phyloP scores from a whole-genome alignment of 2,113 vertebrate genomes.

The Apeltes quadracus region DNA sequence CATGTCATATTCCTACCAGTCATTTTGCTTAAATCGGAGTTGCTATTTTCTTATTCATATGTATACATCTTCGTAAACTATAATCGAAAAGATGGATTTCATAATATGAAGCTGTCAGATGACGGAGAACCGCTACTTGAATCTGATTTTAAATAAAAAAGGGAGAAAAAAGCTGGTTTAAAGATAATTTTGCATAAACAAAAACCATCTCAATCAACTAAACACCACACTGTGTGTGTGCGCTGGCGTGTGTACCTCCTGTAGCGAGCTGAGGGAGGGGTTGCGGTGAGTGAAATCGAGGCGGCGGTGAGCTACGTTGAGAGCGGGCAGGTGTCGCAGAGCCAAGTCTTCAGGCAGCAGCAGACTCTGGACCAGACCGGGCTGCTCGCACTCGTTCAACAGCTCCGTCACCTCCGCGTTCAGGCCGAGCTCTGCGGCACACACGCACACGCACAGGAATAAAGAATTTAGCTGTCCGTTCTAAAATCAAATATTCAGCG shows the following conservation, averaged over 20 bases:
- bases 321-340: slow-evolving; percentile 89
- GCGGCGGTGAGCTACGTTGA: slow-evolving; percentile 85
- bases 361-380: slow-evolving; percentile 82
- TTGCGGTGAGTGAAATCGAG: slow-evolving; percentile 85
- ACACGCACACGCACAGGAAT: background rate
- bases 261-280: slow-evolving; percentile 83
- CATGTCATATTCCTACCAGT: background rate
- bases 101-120: background rate
- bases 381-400: slow-evolving; percentile 84
- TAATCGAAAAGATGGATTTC: background rate
- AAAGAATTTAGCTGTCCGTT: background rate
- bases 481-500: slow-evolving; percentile 7
- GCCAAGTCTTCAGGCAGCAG: slow-evolving; percentile 93
- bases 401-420: slow-evolving; percentile 84
- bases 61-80: background rate
- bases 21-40: background rate
- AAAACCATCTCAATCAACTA: background rate
- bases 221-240: background rate
- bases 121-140: background rate
- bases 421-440: slow-evolving; percentile 83
- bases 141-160: background rate
- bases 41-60: background rate
- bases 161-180: too few species aligned
- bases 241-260: slow-evolving; percentile 84
- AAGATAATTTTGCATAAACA: background rate